Evolutionary conservation across 2,888 invertebrate species (phyloP).

Genomic region (Hartigia nigra): DNA sequence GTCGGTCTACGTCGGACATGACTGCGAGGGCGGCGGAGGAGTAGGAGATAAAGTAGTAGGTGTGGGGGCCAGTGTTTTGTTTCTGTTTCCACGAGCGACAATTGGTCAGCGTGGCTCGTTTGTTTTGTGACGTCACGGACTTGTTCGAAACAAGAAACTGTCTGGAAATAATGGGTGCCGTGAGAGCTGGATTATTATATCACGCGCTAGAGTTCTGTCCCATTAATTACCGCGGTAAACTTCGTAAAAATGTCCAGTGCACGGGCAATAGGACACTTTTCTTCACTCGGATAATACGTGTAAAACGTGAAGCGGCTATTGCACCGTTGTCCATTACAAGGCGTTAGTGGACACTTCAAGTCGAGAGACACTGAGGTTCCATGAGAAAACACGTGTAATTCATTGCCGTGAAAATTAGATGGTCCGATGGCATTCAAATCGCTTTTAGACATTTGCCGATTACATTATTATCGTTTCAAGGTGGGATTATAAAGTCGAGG

Average conservation of each 20-base stretch:
- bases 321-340: not conserved
- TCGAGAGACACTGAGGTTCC: not conserved
- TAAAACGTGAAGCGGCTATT: not conserved
- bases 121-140: conserved; percentile 7
- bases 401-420: not conserved
- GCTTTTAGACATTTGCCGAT: not conserved
- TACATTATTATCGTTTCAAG: too few species aligned
- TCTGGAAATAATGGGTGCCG: conserved; percentile 14
- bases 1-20: conserved; percentile 8
- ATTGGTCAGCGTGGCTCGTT: conserved; percentile 8
- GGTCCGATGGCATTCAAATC: not conserved
- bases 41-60: rapidly evolving
- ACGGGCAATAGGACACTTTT: not conserved
- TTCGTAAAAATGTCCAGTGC: not conserved
- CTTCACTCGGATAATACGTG: not conserved
- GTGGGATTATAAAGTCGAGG: too few species aligned
- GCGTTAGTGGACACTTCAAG: not conserved
- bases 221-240: conserved; percentile 9
- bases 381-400: not conserved
- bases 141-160: conserved; percentile 10
- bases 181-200: not conserved
- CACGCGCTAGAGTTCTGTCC: conserved; percentile 6
- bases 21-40: not conserved
- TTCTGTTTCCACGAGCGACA: conserved; percentile 1
- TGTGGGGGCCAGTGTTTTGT: not conserved